Evolutionary conservation across 2,888 invertebrate genomes (phyloP), one percentile per base, ranked within the genome.

Genomic region (Philereme vetulata): DNA sequence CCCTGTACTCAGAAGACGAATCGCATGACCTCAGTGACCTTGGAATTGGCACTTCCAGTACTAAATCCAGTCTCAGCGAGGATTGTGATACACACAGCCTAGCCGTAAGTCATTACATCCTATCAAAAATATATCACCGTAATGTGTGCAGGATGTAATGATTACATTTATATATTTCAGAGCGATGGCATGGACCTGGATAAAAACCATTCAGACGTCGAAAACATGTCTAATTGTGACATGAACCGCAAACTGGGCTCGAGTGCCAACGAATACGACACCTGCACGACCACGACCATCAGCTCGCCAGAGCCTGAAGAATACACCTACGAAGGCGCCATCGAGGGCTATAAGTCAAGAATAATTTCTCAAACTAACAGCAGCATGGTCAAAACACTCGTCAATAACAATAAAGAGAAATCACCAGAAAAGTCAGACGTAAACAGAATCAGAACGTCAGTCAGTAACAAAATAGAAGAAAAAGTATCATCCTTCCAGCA

Each of bases 241-340:
- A 86, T 78, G 62, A 90, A 84, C 68, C 93, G 83, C 83, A 93
- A 85, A 74, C 78, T 89, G 49, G 91, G 90, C 72, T 92, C 92
- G 60, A 93, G 92, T 68, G 89, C 91, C 67, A 93, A 92, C 78
- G 94, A 94, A 83, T 95, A 95, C 87, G 95, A 95, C 76, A 94
- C 95, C 42, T 94, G 94, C 70, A 95, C 94, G 72, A 95, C 94
- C 56, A 94, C 94, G 70, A 94, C 94, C 46, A 93, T 94, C 70
- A 95, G 94, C 79, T 94, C 95, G 47, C 94, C 95, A 1, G 95
- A 95, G 83, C 94, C 94, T 38, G 94, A 96, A 75, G 96, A 97
- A 82, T 97, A 97, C 84, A 97, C 97, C 0, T 97, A 97, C 82
- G 97, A 97, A 85, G 95, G 96, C 72, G 97, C 97, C 72, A 97